Evolutionary conservation across 2,888 invertebrate species (phyloP).

Genomic region (Sesia apiformis): DNA sequence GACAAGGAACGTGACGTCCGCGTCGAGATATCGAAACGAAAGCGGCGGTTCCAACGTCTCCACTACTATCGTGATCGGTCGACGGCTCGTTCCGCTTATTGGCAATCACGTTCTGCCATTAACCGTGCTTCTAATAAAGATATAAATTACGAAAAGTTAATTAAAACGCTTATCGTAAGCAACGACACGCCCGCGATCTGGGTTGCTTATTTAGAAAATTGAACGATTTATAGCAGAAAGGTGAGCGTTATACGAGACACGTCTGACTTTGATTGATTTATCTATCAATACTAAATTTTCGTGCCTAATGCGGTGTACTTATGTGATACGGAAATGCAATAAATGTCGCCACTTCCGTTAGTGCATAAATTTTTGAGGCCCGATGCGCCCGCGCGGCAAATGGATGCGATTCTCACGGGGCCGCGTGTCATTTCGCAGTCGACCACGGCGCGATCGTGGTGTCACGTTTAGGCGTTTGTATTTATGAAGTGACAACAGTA

Average conservation of each 20-base stretch:
- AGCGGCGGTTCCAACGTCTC: slow-evolving; percentile 17
- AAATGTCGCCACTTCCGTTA: slow-evolving; percentile 38
- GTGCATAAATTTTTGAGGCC: slow-evolving; percentile 30
- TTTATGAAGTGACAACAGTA: neutral
- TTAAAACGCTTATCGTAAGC: slow-evolving; percentile 59
- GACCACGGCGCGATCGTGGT: slow-evolving; percentile 5
- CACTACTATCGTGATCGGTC: slow-evolving; percentile 43
- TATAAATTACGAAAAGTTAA: slow-evolving; percentile 70
- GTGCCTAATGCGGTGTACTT: slow-evolving; percentile 1
- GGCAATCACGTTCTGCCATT: slow-evolving; percentile 55
- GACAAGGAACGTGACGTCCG: slow-evolving; percentile 33
- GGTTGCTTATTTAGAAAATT: slow-evolving; percentile 43
- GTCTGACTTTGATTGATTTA: slow-evolving; percentile 39
- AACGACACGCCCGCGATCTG: slow-evolving; percentile 31
- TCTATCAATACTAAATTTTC: neutral
- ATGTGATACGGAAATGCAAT: slow-evolving; percentile 38
- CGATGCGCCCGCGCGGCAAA: slow-evolving; percentile 30
- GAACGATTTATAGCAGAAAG: slow-evolving; percentile 55
- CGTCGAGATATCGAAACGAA: slow-evolving; percentile 31
- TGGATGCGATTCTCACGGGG: slow-evolving; percentile 42
- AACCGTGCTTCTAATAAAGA: slow-evolving; percentile 57
- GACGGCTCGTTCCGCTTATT: slow-evolving; percentile 30
- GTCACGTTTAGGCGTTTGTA: slow-evolving; percentile 3
- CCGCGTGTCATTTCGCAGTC: slow-evolving; percentile 6
- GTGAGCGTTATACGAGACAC: slow-evolving; percentile 15